Evolutionary conservation across 2,888 invertebrate species (phyloP).

Genomic region (Ypsolopha scabrella): DNA sequence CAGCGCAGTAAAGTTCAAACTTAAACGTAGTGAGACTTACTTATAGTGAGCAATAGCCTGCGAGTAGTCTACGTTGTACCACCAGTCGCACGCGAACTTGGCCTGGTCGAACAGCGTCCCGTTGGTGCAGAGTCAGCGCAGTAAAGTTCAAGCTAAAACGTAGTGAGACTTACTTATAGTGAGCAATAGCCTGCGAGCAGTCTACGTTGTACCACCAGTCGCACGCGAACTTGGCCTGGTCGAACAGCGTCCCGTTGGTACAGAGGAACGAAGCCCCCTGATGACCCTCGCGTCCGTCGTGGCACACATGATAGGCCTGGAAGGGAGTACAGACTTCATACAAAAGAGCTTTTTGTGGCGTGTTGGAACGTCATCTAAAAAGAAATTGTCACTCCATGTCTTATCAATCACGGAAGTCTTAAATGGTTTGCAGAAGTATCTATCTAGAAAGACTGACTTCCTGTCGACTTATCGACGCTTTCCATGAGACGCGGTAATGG

Average conservation of each 20-base stretch:
- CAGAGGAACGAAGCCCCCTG: slow-evolving; percentile 88
- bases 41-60: slow-evolving; percentile 80
- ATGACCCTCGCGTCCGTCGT: slow-evolving; percentile 87
- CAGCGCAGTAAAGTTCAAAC: too few relatives aligned
- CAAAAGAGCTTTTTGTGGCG: too few relatives aligned
- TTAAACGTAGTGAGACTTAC: slow-evolving; percentile 46
- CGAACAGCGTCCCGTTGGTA: slow-evolving; percentile 88
- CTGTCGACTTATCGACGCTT: too few relatives aligned
- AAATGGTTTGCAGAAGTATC: too few relatives aligned
- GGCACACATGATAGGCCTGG: slow-evolving; percentile 89
- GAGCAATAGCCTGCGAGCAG: slow-evolving; percentile 78
- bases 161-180: slow-evolving; percentile 74
- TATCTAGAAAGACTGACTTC: too few relatives aligned
- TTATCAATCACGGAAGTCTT: too few relatives aligned
- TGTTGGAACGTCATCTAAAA: too few relatives aligned
- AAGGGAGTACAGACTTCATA: too few relatives aligned
- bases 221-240: slow-evolving; percentile 87
- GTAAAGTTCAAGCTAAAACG: too few relatives aligned
- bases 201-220: slow-evolving; percentile 96
- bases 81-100: slow-evolving; percentile 91
- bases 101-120: slow-evolving; percentile 89
- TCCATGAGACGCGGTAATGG: too few relatives aligned
- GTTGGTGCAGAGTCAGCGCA: slow-evolving; percentile 76
- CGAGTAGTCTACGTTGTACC: slow-evolving; percentile 90
- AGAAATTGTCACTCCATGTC: too few relatives aligned